Base-by-base conservation (phyloP, 2,888 invertebrate species). In the Xanthia togata region DNA sequence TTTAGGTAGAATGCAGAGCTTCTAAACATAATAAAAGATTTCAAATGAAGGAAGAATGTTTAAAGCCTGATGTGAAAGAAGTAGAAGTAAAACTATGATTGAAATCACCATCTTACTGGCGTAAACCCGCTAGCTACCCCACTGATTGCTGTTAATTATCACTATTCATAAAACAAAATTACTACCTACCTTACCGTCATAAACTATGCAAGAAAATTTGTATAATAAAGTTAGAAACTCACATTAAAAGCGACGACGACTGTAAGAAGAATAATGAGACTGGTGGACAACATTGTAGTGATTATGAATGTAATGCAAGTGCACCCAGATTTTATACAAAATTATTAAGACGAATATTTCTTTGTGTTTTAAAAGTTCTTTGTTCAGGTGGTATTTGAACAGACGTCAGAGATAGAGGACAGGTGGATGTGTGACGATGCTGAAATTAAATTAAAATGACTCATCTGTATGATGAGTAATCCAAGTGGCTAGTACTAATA, bases 221-320 rank as follows among this genome's bases (percentile, higher is more conserved):
- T 68, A 26, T 78, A 73, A 69, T 59, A 59, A 69, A 57, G 35
- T 75, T 41, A 76, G 57, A 70, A 80, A 91, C 91, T 90, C 85
- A 91, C 91, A 84, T 89, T 85, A 64, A 89, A 73, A 64, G 82
- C 76, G 59, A 81, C 76, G 62, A 87, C 71, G 26, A 88, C 63
- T 67, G 79, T 75, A 31, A 90, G 83, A 70, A 91, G 68, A 72
- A 89, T 62, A 50, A 92, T 78, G 41, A 86, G 84, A 71, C 80
- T 87, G 67, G 85, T 81, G 26, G 89, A 89, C 86, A 87, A 86
- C 91, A 92, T 92, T 77, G 50, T 89, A 81, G 55, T 64, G 53
- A 70, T 76, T 81, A 73, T 70, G 57, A 76, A 67, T 71, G n/a
- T 47, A 73, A 73, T 60, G 65, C 71, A 71, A 72, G 47, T 70